phyloP scores from a whole-genome alignment of 2,888 invertebrate genomes.

The Isotomurus palustris region DNA sequence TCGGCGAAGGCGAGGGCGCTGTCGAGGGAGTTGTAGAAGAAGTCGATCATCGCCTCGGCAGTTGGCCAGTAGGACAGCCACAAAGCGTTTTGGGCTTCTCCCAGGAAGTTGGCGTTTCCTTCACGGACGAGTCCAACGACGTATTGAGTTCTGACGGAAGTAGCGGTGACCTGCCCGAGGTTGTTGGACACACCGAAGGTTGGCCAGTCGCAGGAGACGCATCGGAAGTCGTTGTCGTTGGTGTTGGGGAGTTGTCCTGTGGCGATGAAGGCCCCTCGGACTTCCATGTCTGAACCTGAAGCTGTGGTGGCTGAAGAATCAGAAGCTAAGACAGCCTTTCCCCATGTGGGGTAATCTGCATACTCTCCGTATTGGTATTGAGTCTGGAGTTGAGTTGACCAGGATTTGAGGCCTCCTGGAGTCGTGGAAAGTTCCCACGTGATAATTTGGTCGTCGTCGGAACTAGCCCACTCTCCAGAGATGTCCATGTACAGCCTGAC shows the following conservation, averaged over 20 bases:
- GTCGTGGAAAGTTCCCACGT: constrained; percentile 21
- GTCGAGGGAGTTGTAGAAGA: constrained; percentile 29
- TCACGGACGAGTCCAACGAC: constrained; percentile 37
- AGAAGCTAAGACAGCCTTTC: constrained; percentile 31
- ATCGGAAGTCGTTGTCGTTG: constrained; percentile 33
- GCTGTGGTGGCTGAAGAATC: constrained; percentile 16
- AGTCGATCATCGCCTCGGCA: constrained; percentile 23
- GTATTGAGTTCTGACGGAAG: constrained; percentile 17
- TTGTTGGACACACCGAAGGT: constrained; percentile 33
- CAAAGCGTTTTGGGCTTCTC: constrained; percentile 25
- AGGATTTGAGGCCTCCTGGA: constrained; percentile 19
- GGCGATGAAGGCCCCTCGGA: constrained; percentile 22
- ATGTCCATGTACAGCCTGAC: constrained; percentile 41
- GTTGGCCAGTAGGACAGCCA: constrained; percentile 30
- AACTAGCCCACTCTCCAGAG: constrained; percentile 30
- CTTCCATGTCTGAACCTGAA: constrained; percentile 17
- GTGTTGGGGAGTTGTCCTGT: constrained; percentile 26
- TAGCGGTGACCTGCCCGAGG: constrained; percentile 20
- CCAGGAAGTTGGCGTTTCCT: constrained; percentile 28
- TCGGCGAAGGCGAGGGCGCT: constrained; percentile 3
- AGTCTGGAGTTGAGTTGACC: constrained; percentile 21
- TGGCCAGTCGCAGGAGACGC: constrained; percentile 33
- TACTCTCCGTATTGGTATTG: constrained; percentile 21
- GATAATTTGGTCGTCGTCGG: constrained; percentile 6
- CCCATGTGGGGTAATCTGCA: constrained; percentile 36